Evolutionary conservation across 2,797 vertebrate species (phyloP), one percentile per base, ranked within the genome.

Genomic region (Peromyscus attwateri): DNA sequence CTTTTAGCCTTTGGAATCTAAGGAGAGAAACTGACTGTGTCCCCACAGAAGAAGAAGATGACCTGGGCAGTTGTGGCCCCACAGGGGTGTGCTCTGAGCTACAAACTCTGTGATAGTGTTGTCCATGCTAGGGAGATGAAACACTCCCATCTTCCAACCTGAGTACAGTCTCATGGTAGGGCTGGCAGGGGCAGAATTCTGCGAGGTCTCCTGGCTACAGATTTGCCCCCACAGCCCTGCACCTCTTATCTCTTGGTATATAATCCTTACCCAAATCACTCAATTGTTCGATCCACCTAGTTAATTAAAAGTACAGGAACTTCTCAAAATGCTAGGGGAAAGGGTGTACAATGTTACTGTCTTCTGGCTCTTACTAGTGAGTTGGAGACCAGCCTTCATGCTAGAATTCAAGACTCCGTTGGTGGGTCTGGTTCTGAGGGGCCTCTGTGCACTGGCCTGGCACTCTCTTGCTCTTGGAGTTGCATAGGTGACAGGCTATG

Each of bases 401-500:
- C 92, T 70, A 79, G 83, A 95, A 82, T 8, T 16, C 40, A 34
- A 81, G 37, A 57, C 87, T 6, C 37, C 70, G 92, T 92, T 34
- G 1, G 19, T 3, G 2, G 49, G 43, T 96, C 95, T 83, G 80
- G 66, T 83, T 96, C 95, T 70, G 77, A 57, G 80, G 89, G 89
- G 49, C 79, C 88, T 92, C 10, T 60, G 90, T n/a, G 89, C 81
- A 2, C 40, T 73, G 76, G 21, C 62, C 91, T 55, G 25, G 80
- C 1, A 31, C 92, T 87, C 73, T 92, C 94, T 94, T 94, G 82
- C 73, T 57, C 34, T 40, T 83, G 79, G 49, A 80, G 43, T 91
- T 96, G 85, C 92, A 88, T 80, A 82, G 89, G 95, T 97, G 95
- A 60, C 43, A 37, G 77, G 73, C 89, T 31, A 1, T 83, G 97